Evolutionary conservation across 2,113 vertebrate species (phyloP).

Genomic region (Xiphorhynchus elegans): DNA sequence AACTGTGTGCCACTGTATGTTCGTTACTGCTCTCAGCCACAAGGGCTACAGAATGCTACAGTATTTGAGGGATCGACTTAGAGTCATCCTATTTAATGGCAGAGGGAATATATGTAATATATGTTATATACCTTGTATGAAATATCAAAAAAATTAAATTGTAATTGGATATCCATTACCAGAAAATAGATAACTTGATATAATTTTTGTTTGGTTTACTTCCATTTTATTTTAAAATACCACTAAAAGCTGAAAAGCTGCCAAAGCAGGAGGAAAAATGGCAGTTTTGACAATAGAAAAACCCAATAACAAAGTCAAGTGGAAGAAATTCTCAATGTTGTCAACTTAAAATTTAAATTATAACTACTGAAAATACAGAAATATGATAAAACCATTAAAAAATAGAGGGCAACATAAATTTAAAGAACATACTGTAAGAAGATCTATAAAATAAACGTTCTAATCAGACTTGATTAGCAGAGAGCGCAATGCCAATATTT

Average conservation of each 20-base stretch:
- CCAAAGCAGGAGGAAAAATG: neutral
- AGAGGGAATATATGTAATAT: neutral
- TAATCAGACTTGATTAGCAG: neutral
- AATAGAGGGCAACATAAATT: neutral
- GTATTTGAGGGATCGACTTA: neutral
- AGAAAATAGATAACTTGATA: neutral
- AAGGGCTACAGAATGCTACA: neutral
- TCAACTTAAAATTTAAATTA: neutral
- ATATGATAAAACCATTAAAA: neutral
- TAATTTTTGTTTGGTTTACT: neutral
- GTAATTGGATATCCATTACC: neutral
- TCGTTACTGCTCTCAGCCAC: neutral
- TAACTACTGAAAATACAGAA: neutral
- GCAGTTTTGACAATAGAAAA: neutral
- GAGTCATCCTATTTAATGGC: neutral
- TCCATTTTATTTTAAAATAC: neutral
- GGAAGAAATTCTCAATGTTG: neutral
- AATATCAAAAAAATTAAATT: neutral
- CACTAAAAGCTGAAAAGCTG: neutral
- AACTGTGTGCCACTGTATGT: neutral
- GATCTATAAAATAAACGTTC: neutral
- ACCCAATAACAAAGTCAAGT: neutral
- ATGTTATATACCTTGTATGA: neutral
- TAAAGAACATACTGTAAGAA: neutral
- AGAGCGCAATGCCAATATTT: neutral